Conservation (phyloP, 2,113 vertebrate species). For the Spilogale gracilis region DNA sequence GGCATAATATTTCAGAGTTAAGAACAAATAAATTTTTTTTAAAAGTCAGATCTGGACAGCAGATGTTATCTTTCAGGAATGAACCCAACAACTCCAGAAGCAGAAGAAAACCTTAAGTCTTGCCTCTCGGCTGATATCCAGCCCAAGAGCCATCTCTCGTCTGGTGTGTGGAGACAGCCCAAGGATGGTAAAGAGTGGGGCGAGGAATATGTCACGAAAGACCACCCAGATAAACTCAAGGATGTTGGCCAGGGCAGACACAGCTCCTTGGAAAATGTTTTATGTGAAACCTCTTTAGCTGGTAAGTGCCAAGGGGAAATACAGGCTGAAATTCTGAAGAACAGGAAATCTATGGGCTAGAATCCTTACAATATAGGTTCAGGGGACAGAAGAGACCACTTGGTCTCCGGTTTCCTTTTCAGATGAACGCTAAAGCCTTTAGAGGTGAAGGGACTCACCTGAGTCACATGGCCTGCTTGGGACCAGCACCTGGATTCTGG, state of each 20-base stretch:
- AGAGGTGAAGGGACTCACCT: neutral
- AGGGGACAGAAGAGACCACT: neutral
- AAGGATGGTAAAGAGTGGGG: constrained; percentile 90
- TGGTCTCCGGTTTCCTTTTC: neutral
- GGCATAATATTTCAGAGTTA: constrained; percentile 47
- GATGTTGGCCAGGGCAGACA: constrained; percentile 87
- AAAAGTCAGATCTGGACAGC: constrained; percentile 21
- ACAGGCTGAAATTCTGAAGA: neutral
- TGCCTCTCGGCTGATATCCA: constrained; percentile 85
- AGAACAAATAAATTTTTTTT: neutral
- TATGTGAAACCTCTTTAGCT: constrained; percentile 89
- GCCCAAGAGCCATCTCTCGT: constrained; percentile 84
- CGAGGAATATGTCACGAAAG: constrained; percentile 90
- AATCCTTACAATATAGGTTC: neutral
- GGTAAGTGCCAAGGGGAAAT: constrained; percentile 84
- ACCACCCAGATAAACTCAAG: constrained; percentile 88
- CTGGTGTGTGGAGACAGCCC: constrained; percentile 91
- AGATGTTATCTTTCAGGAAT: constrained; percentile 76
- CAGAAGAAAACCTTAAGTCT: constrained; percentile 87
- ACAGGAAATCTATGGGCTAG: neutral
- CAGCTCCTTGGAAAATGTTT: constrained; percentile 87
- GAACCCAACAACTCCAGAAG: constrained; percentile 79
- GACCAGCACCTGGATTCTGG: neutral
- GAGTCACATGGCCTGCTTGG: neutral
- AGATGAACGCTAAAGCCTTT: neutral